Conservation (phyloP, 2,888 invertebrate genomes). For the Ectropis crepuscularia region DNA sequence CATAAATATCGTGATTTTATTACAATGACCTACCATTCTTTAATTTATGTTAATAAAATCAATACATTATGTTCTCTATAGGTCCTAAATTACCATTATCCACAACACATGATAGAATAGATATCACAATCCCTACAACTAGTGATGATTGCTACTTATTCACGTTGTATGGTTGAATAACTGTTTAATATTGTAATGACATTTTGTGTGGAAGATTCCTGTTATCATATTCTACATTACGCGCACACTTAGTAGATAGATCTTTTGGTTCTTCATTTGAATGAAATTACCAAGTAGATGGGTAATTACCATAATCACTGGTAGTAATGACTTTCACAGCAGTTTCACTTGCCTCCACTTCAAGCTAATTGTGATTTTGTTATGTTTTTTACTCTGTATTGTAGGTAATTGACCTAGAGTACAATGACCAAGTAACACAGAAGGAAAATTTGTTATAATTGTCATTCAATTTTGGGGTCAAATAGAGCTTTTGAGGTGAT, state of each 20-base stretch:
- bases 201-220: not conserved
- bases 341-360: constrained; percentile 37
- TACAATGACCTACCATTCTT: too few species aligned
- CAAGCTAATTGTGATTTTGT: constrained; percentile 1
- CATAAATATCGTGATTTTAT: too few species aligned
- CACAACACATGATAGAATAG: too few species aligned
- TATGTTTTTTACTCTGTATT: constrained; percentile 10
- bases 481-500: too few species aligned
- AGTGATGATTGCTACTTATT: too few species aligned
- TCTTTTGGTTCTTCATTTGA: constrained; percentile 4
- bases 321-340: constrained; percentile 36
- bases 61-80: too few species aligned
- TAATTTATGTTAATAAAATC: too few species aligned
- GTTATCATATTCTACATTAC: not conserved
- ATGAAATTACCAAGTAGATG: constrained; percentile 16
- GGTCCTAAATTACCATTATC: too few species aligned
- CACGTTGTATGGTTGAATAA: too few species aligned
- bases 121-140: too few species aligned
- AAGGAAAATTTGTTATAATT: not conserved
- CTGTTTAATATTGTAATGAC: not conserved
- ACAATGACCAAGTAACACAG: constrained; percentile 3
- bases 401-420: constrained; percentile 12
- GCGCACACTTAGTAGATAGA: not conserved
- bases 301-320: constrained; percentile 26
- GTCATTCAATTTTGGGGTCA: too few species aligned